These are phyloP conservation scores for Piezodorus guildinii DNA, from an alignment of 1,140 invertebrate species.

Conservation along the genomic window DNA sequence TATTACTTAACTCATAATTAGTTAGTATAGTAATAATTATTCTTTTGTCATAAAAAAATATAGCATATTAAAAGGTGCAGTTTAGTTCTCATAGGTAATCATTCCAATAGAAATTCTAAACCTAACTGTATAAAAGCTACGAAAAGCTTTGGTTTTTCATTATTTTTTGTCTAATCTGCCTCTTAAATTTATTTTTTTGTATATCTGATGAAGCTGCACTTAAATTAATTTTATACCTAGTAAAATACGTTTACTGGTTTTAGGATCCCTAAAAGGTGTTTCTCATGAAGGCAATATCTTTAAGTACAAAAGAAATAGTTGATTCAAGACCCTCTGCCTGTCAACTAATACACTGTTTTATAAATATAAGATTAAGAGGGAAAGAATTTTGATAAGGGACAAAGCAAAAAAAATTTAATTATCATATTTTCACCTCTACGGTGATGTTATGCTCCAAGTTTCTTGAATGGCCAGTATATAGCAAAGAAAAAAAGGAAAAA, in stretches of 20 bases:
- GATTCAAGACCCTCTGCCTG: background rate
- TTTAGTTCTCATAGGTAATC: background rate
- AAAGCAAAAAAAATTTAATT: no score
- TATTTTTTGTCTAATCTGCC: background rate
- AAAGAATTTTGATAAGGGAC: no score
- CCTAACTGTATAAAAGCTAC: background rate
- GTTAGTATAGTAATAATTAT: background rate
- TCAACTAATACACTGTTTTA: background rate
- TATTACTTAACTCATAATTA: background rate
- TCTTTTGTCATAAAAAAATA: constrained; percentile 2
- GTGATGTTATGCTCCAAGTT: no score
- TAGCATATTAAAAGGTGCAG: constrained; percentile 8
- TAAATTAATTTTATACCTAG: no score
- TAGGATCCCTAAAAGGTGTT: constrained; percentile 5
- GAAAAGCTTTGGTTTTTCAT: background rate
- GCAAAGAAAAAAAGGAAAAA: background rate
- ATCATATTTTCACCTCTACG: no score
- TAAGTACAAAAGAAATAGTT: background rate
- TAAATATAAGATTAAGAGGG: no score
- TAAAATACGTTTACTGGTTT: background rate
- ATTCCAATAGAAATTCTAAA: background rate
- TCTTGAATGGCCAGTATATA: background rate
- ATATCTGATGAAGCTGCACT: no score
- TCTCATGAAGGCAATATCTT: background rate
- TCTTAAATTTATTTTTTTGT: no score